Evolutionary conservation across 2,113 vertebrate species (phyloP), one percentile per base, ranked within the genome.

Genomic region (Origma solitaria): DNA sequence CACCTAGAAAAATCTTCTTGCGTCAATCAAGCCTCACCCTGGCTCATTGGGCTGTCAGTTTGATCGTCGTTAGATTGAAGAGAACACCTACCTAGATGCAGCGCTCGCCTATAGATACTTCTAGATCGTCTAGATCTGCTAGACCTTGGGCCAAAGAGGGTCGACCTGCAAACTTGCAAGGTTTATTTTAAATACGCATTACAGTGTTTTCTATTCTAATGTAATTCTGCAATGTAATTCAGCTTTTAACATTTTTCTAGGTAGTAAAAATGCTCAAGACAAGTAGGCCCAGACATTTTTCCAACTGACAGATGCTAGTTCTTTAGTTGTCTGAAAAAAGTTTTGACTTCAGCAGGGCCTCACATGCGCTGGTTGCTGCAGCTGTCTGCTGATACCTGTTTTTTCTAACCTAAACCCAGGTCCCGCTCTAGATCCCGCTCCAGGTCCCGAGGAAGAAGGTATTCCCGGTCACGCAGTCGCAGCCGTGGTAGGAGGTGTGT

Each of bases 111-210:
- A 98, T 99, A 99, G 98, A 99, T 99, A 98, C 98, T 98, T 98
- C 99, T 99, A 99, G 98, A 98, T 97, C 98, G 98, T 98, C 98
- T 98, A 98, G 98, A 99, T 98, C 98, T 98, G 96, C 98, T 98
- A 98, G 98, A 98, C 98, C 98, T 99, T 97, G 98, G 98, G 98
- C 98, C 99, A 99, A 99, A 99, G 98, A 99, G 98, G 98, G 98
- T 99, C 98, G 98, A 98, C 98, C 98, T 98, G 98, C 98, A 99
- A 98, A 98, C 98, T 98, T 99, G 98, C 98, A 99, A 99, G 98
- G 99, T 99, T 99, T 99, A 99, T 98, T 99, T 99, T 98, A 99
- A 98, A 98, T 98, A 99, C 98, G 96, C 98, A 98, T 99, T 98
- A 98, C 96, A 98, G 98, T 98, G 97, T 98, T 98, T 98, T 98